These are phyloP conservation scores for Drymonia ruficornis DNA, from an alignment of 2,888 invertebrate species.

Conservation along the genomic window DNA sequence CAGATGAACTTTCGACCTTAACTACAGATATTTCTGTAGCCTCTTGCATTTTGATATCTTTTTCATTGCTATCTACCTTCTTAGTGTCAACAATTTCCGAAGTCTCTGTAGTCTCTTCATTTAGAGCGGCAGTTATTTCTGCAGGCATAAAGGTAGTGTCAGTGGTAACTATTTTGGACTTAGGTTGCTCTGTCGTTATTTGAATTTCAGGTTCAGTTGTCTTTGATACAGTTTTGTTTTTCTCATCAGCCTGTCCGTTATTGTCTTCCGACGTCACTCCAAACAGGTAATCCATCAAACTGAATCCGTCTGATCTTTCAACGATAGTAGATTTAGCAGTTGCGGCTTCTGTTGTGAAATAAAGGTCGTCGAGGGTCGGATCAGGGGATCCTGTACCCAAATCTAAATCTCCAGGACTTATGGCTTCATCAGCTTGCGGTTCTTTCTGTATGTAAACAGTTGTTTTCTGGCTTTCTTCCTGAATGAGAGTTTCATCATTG, in stretches of 20 bases:
- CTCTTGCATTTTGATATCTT: slow-evolving; percentile 25
- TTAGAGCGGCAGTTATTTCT: slow-evolving; percentile 56
- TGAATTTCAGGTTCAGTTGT: slow-evolving; percentile 39
- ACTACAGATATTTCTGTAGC: slow-evolving; percentile 39
- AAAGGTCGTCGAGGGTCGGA: slow-evolving; percentile 62
- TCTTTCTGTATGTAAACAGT: slow-evolving; percentile 42
- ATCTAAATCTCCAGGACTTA: slow-evolving; percentile 71
- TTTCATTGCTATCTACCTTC: slow-evolving; percentile 31
- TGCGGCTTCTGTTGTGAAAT: slow-evolving; percentile 56
- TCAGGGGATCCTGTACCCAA: slow-evolving; percentile 72
- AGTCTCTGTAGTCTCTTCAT: slow-evolving; percentile 28
- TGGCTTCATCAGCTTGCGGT: slow-evolving; percentile 45
- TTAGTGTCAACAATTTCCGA: slow-evolving; percentile 24
- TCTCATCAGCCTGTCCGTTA: slow-evolving; percentile 41
- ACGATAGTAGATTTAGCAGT: slow-evolving; percentile 48
- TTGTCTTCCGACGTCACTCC: slow-evolving; percentile 62
- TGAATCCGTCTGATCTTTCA: slow-evolving; percentile 64
- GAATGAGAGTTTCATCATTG: slow-evolving; percentile 30
- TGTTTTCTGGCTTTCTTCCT: slow-evolving; percentile 33
- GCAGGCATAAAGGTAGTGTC: slow-evolving; percentile 72
- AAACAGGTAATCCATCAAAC: slow-evolving; percentile 74
- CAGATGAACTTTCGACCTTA: slow-evolving; percentile 59
- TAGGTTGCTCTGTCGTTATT: slow-evolving; percentile 50
- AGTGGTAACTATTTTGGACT: slow-evolving; percentile 59
- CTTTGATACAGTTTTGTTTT: slow-evolving; percentile 38